Conservation (phyloP, 1,140 invertebrate species). For the Hyphantria cunea region DNA sequence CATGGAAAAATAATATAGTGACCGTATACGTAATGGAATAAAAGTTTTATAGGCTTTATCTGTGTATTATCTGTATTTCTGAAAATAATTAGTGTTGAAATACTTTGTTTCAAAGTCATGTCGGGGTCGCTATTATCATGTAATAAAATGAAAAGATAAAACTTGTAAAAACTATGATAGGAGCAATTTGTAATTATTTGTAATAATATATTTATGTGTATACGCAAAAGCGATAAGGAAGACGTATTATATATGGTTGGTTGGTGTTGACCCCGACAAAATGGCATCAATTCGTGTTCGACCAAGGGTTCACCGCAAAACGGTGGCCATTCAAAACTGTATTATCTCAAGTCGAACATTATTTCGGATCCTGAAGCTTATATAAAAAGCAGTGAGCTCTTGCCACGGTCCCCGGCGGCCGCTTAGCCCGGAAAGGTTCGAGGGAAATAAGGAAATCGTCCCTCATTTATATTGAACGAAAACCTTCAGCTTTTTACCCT, state of each 20-base stretch:
- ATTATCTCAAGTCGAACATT: slow-evolving; percentile 46
- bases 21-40: not conserved
- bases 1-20: slow-evolving; percentile 14
- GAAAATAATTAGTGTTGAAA: not conserved
- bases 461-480: slow-evolving; percentile 59
- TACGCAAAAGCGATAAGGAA: not conserved
- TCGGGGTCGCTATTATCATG: not conserved
- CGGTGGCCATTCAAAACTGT: slow-evolving; percentile 35
- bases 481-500: slow-evolving; percentile 37
- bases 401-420: slow-evolving; percentile 53
- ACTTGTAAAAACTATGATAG: not conserved
- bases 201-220: not conserved
- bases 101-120: not conserved
- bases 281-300: slow-evolving; percentile 19
- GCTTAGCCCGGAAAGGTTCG: slow-evolving; percentile 53
- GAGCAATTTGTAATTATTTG: not conserved
- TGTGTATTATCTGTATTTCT: not conserved
- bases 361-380: slow-evolving; percentile 42
- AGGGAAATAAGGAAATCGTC: slow-evolving; percentile 58
- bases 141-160: slow-evolving; percentile 8
- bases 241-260: slow-evolving; percentile 1
- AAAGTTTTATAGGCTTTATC: not conserved
- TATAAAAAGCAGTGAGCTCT: slow-evolving; percentile 49
- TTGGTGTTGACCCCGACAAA: slow-evolving; percentile 15
- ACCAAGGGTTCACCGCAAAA: slow-evolving; percentile 24